Percentiles rank a stretch among this genome's conserved stretches.
Evolutionary conservation across 2,888 invertebrate species (phyloP).

Genomic region (Iphiclides podalirius): DNA sequence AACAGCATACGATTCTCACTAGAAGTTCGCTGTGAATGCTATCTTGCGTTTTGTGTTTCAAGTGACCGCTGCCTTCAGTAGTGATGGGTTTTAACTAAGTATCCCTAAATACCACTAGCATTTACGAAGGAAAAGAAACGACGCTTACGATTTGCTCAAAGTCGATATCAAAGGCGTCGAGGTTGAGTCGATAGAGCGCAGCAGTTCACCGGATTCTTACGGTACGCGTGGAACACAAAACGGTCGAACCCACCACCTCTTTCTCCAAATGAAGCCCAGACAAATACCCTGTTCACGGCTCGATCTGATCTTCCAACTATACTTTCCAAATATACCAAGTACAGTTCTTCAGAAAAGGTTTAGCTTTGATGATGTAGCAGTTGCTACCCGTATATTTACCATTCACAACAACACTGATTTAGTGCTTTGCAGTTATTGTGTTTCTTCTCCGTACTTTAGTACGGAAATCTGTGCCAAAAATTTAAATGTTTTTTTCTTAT

Average conservation of each 20-base stretch:
- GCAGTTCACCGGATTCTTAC: no score
- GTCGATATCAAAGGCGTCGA: no score
- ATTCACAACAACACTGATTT: no score
- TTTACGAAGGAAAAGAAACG: neutral
- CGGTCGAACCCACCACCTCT: constrained; percentile 18
- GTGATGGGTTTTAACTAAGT: neutral
- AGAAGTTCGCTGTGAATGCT: constrained; percentile 28
- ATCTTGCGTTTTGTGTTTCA: constrained; percentile 20
- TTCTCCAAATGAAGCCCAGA: constrained; percentile 21
- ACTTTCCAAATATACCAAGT: neutral
- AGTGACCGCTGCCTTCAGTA: neutral
- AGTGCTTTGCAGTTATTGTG: no score
- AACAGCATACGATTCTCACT: constrained; percentile 42
- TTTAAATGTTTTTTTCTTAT: no score
- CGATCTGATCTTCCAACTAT: constrained; percentile 19
- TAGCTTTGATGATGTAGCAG: constrained; percentile 6
- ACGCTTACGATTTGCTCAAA: no score
- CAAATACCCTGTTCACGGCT: constrained; percentile 44
- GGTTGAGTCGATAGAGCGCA: no score
- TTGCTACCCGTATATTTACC: no score
- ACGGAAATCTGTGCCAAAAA: no score
- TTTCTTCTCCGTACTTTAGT: no score
- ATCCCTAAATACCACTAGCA: neutral
- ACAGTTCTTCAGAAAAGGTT: constrained; percentile 2
- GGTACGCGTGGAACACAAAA: constrained; percentile 24